A percentile compares a stretch with the other conserved stretches of the same genome.
Evolutionary conservation across 2,888 invertebrate species (phyloP).

Genomic region (Muschampia plurimacula): DNA sequence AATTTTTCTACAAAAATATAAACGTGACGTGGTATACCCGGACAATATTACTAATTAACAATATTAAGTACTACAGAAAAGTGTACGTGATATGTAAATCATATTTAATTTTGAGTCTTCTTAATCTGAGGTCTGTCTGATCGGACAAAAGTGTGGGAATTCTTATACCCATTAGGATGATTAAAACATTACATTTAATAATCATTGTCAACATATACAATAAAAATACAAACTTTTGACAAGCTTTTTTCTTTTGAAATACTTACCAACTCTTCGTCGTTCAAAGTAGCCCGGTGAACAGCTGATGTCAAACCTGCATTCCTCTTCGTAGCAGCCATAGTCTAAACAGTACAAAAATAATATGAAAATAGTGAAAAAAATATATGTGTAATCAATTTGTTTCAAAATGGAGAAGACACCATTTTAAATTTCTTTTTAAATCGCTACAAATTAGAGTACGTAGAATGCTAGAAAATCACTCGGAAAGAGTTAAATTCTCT

Average conservation of each 20-base stretch:
- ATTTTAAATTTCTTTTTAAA: not conserved
- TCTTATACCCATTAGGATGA: too few relatives aligned
- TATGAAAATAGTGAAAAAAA: conserved; percentile 5
- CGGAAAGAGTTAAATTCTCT: conserved; percentile 3
- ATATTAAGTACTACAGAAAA: too few relatives aligned
- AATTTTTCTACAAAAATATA: too few relatives aligned
- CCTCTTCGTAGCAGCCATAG: conserved; percentile 99
- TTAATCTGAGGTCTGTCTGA: too few relatives aligned
- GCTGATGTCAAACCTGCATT: conserved; percentile 99
- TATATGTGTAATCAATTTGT: not conserved
- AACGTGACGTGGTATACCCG: too few relatives aligned
- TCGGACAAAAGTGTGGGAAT: too few relatives aligned
- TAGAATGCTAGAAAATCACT: conserved; percentile 13
- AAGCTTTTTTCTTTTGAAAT: too few relatives aligned
- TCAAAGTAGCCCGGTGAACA: conserved; percentile 97
- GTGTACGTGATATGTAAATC: too few relatives aligned
- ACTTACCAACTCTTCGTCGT: conserved; percentile 99
- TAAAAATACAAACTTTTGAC: not conserved
- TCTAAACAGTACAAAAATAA: conserved; percentile 86
- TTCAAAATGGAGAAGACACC: not conserved
- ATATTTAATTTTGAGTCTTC: too few relatives aligned
- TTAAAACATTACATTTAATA: too few relatives aligned
- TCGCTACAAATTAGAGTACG: not conserved
- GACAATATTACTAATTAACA: too few relatives aligned
- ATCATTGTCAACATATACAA: not conserved